A percentile compares a stretch with the other conserved stretches of the same genome.
These are phyloP conservation scores for Hydrotaea diabolus DNA, from an alignment of 2,888 invertebrate species.

Conservation along the genomic window DNA sequence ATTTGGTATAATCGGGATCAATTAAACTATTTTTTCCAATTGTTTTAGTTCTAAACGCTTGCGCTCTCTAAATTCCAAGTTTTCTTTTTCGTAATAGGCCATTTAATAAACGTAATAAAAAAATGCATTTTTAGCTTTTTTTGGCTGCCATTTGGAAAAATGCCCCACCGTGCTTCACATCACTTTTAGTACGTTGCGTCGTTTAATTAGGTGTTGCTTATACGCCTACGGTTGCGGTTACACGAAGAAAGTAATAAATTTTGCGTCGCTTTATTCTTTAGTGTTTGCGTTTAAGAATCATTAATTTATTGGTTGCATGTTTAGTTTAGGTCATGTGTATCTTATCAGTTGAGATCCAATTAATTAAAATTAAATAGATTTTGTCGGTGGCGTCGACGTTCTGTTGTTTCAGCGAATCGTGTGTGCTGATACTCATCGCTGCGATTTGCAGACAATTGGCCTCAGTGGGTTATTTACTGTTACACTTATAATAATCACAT, in stretches of 20 bases:
- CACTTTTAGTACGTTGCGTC: background rate
- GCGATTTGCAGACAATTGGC: conserved; percentile 60
- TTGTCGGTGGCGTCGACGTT: background rate
- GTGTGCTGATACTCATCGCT: conserved; percentile 3
- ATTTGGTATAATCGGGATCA: no score
- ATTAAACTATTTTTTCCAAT: no score
- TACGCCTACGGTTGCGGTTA: background rate
- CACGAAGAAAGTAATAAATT: conserved; percentile 9
- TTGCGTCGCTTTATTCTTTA: background rate
- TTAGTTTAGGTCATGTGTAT: conserved; percentile 1
- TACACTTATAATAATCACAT: conserved; percentile 57
- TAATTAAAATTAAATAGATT: conserved; percentile 59
- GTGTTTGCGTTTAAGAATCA: background rate
- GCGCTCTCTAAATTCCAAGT: no score
- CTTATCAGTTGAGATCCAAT: conserved; percentile 40
- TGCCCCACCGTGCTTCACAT: background rate
- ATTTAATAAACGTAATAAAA: no score
- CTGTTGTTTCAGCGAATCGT: background rate
- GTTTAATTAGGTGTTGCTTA: background rate
- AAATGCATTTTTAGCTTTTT: no score
- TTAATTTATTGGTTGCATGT: conserved; percentile 38
- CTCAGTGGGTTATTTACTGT: conserved; percentile 66
- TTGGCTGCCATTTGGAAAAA: no score
- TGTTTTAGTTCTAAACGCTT: no score
- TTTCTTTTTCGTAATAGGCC: no score